Evolutionary conservation across 2,797 vertebrate genomes (phyloP), one percentile per base, ranked within the genome.

Genomic region (Melopsittacus undulatus): DNA sequence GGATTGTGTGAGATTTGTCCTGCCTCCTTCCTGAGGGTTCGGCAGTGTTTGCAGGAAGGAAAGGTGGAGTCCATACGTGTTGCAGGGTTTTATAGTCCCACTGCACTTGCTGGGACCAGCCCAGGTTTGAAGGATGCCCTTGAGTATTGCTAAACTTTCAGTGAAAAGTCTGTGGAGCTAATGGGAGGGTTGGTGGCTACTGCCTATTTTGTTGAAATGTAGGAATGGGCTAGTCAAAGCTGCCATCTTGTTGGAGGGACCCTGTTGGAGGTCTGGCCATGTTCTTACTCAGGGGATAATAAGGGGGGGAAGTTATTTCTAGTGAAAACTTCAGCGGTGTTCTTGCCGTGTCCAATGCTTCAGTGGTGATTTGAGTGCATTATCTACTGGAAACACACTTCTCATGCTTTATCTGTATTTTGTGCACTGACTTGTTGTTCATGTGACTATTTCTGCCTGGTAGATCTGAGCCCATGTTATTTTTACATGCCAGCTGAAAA

Each of bases 1-100:
- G 49, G 38, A 80, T 49, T 56, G n/a, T 68, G 45, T 75, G 56
- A 83, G 77, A 68, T 73, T 85, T 77, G 42, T 86, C 85, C 63
- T 82, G 36, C 79, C 86, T 85, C 30, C 49, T 94, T 90, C 80
- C 87, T 48, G 52, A 89, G 82, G 78, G 38, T 40, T 21, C 15
- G 3, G 54, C 40, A 62, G 52, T 13, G 68, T 81, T 79, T 89
- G 78, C 49, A 92, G 78, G 87, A 86, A 96, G 57, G 45, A 70
- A 88, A 94, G 81, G 85, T 81, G 34, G 70, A 66, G 68, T 72
- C 43, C 7, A 1, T 78, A 36, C 2, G 2, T 36, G 51, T 51
- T 93, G 22, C 57, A 64, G 43, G 8, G 21, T 82, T 96, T 97
- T 94, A 95, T 40, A 66, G 73, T 74, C 86, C 73, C 79, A 42